Base-by-base conservation (phyloP, 2,888 invertebrate genomes). In the Meghimatium bilineatum region DNA sequence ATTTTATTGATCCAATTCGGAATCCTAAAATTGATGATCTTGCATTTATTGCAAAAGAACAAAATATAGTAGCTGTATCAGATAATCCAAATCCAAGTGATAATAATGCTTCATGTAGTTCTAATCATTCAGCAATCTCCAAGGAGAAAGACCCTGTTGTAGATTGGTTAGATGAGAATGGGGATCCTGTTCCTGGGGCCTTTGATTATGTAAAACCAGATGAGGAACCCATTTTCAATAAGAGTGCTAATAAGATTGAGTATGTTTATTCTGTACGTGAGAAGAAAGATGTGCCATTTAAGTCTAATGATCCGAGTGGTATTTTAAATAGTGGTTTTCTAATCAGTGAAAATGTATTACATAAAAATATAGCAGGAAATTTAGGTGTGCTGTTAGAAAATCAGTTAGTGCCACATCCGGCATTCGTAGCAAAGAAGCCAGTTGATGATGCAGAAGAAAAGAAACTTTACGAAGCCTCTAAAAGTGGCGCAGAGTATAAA, bases 91-190 rank as follows among this genome's bases (percentile, higher is more conserved):
- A 44, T 44, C 74, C n/a, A 20, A 36, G 23, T 67, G 67, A 67
- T 29, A 67, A n/a, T 44, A 32, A 32, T 49, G 52, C 32, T 80
- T 69, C 36, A 0, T 74, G 29, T 74, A 76, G 34, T 82, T 20
- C 1, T 26, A 36, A 29, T 66, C 49, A 26, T 60, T 32, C 67
- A 66, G 63, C 8, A 20, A 6, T 49, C 49, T 71, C 80, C 2
- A 38, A 52, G 29, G 34, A 26, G 36, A 81, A 74, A 20, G 44
- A 26, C 29, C 80, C 38, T 23, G 38, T 34, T 32, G 79, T 71
- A 69, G 80, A 80, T 60, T 84, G 84, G 84, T 32, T 80, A 38
- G 84, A 84, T 84, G 84, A 84, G 80, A 84, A 84, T 84, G 84
- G 84, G 66, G 84, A 84, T 69, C 84, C 84, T 6, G 26, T 84